These are phyloP conservation scores for Lycocorax pyrrhopterus DNA, from an alignment of 2,113 vertebrate genomes.

Conservation along the genomic window DNA sequence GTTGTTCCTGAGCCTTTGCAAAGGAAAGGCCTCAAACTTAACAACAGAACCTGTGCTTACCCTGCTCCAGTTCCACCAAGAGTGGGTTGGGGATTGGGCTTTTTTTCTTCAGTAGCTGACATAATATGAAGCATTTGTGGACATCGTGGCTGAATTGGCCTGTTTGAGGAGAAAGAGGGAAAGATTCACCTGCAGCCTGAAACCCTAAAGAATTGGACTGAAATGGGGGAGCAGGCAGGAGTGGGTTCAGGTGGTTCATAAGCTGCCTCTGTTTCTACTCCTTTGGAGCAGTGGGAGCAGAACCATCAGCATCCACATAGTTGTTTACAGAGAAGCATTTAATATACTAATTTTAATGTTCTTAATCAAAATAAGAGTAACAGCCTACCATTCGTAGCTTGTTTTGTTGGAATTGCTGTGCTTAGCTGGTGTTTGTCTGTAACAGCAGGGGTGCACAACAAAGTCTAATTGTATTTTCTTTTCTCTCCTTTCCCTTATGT, in stretches of 20 bases:
- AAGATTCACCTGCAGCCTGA: neutral
- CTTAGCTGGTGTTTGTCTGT: neutral
- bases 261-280: neutral
- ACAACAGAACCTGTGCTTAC: accelerated
- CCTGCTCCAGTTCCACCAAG: neutral
- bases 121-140: accelerated
- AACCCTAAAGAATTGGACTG: neutral
- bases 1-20: neutral
- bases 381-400: neutral
- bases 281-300: neutral
- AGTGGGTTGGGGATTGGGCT: accelerated
- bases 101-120: neutral
- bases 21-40: neutral
- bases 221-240: neutral
- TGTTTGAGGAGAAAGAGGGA: neutral
- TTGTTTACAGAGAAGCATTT: neutral
- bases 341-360: neutral
- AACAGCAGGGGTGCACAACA: neutral
- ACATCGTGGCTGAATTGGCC: neutral
- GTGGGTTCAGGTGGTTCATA: neutral
- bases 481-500: neutral
- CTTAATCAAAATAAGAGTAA: neutral
- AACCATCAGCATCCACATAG: neutral
- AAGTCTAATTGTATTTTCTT: conserved; percentile 20
- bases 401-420: neutral